Evolutionary conservation across 2,888 invertebrate species (phyloP).

Genomic region (Drosophila fungiperda): DNA sequence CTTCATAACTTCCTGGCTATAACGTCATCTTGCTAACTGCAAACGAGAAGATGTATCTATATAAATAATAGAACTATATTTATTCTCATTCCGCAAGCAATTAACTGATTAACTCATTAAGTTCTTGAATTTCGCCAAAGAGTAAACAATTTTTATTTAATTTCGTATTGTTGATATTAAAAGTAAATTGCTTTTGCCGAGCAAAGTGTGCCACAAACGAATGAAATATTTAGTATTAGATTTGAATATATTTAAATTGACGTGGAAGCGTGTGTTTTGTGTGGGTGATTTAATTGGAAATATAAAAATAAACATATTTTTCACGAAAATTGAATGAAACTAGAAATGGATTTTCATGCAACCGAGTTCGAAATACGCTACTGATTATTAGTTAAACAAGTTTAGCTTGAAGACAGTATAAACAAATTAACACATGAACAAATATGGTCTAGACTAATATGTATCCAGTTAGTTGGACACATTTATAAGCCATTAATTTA

Average conservation of each 20-base stretch:
- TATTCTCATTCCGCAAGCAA: background rate
- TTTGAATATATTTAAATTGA: background rate
- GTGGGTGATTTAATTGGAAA: background rate
- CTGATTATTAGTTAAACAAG: background rate
- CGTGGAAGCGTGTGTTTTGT: background rate
- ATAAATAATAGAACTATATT: background rate
- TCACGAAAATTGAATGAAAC: background rate
- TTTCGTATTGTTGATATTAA: constrained; percentile 6
- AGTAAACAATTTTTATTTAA: constrained; percentile 3
- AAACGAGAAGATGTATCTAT: constrained; percentile 1
- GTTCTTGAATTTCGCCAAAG: background rate
- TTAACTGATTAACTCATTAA: background rate
- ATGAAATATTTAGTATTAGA: background rate
- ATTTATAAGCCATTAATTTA: constrained; percentile 51
- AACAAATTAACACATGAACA: background rate
- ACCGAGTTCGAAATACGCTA: background rate
- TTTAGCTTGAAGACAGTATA: background rate
- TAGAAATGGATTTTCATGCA: background rate
- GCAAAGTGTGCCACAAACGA: constrained; percentile 1
- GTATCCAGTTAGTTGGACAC: constrained; percentile 8
- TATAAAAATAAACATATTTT: background rate
- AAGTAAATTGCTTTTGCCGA: background rate
- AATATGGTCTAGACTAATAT: too few species aligned
- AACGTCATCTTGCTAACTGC: constrained; percentile 42
- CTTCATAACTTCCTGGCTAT: constrained; percentile 37